Percentiles rank a stretch among this genome's conserved stretches.
Evolutionary conservation across 2,888 invertebrate species (phyloP).

Genomic region (Carcina quercana): DNA sequence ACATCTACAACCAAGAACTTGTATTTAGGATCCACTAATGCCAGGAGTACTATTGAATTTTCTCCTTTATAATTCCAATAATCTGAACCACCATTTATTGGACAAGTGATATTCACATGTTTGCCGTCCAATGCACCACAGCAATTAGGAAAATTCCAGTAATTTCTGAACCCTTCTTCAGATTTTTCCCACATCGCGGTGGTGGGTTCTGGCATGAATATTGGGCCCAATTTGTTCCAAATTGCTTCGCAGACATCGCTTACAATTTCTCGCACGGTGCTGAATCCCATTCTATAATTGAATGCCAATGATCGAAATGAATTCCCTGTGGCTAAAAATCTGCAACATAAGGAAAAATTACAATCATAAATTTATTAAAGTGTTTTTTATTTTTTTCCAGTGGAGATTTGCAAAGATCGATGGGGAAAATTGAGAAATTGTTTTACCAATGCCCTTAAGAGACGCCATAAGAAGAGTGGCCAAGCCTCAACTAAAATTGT

Average conservation of each 20-base stretch:
- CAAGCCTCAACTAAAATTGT: conserved; percentile 10
- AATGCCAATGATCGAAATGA: conserved; percentile 7
- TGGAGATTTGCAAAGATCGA: conserved; percentile 12
- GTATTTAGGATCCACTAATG: conserved; percentile 16
- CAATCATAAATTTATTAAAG: conserved; percentile 3
- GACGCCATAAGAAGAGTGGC: conserved; percentile 16
- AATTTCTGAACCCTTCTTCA: conserved; percentile 10
- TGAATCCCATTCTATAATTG: conserved; percentile 9
- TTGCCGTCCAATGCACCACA: conserved; percentile 15
- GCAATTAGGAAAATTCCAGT: conserved; percentile 16
- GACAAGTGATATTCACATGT: conserved; percentile 15
- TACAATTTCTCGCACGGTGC: conserved; percentile 9
- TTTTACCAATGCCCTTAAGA: conserved; percentile 7
- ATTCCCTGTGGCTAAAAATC: conserved; percentile 6
- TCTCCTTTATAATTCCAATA: conserved; percentile 16
- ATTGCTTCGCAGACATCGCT: conserved; percentile 9
- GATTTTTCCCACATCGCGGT: conserved; percentile 9
- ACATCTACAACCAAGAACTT: conserved; percentile 14
- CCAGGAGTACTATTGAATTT: conserved; percentile 18
- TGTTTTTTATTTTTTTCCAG: conserved; percentile 13
- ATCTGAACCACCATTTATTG: conserved; percentile 16
- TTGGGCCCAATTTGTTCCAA: conserved; percentile 9
- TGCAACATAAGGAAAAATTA: conserved; percentile 4
- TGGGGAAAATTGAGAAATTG: conserved; percentile 19
- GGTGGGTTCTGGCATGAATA: conserved; percentile 11